These are phyloP conservation scores for Neodon shergylaensis DNA, from an alignment of 2,113 vertebrate species.

Conservation along the genomic window DNA sequence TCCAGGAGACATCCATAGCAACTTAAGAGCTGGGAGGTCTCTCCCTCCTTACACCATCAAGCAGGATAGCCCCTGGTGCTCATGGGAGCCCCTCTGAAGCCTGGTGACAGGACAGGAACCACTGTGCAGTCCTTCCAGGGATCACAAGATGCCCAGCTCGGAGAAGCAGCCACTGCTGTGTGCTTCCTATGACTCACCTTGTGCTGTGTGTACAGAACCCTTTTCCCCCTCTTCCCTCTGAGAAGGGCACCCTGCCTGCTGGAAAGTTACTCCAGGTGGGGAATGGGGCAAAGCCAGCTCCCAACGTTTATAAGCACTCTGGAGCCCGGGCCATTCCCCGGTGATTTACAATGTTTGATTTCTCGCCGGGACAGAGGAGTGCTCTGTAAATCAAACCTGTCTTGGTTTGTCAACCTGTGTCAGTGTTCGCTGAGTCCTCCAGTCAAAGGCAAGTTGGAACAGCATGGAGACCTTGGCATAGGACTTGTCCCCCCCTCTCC, in stretches of 20 bases:
- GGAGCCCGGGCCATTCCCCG: constrained; percentile 77
- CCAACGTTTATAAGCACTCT: constrained; percentile 75
- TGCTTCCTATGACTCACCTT: constrained; percentile 64
- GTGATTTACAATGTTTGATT: constrained; percentile 79
- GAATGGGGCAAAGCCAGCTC: constrained; percentile 19
- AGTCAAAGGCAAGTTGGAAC: constrained; percentile 85
- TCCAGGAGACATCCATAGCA: not conserved
- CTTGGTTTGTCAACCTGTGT: constrained; percentile 79
- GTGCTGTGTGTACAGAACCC: constrained; percentile 60
- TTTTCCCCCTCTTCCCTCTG: not conserved
- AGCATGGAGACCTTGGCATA: constrained; percentile 76
- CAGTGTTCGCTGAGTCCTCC: constrained; percentile 83
- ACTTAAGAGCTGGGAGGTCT: not conserved
- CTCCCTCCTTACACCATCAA: not conserved
- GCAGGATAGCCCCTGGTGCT: no score
- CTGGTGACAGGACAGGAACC: not conserved
- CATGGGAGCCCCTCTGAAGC: not conserved
- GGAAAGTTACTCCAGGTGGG: not conserved
- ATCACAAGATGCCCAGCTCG: constrained; percentile 26
- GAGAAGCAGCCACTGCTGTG: constrained; percentile 59
- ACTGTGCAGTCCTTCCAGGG: not conserved
- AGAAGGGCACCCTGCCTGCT: not conserved
- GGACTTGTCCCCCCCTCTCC: constrained; percentile 68
- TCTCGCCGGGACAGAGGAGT: constrained; percentile 57
- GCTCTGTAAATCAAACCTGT: constrained; percentile 81